A percentile compares a stretch with the other conserved stretches of the same genome.
Conservation (phyloP, 2,113 vertebrate genomes). For the Notothenia rossii region DNA sequence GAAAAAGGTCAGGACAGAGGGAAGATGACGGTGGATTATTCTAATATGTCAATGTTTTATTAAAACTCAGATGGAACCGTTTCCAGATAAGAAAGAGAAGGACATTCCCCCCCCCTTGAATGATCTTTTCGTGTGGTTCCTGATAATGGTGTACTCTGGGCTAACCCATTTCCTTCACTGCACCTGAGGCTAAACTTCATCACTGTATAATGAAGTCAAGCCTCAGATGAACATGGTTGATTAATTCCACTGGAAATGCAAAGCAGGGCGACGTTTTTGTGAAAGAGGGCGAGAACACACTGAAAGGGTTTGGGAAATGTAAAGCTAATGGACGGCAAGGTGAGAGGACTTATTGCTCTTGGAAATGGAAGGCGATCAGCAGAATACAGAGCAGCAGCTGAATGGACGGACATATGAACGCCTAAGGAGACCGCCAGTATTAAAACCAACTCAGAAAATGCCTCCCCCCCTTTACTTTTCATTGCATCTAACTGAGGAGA, state of each 20-base stretch:
- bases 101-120: slow-evolving; percentile 31
- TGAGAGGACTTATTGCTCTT: slow-evolving; percentile 55
- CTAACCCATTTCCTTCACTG: slow-evolving; percentile 63
- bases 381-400: slow-evolving; percentile 61
- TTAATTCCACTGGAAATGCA: slow-evolving; percentile 62
- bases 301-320: slow-evolving; percentile 1
- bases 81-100: slow-evolving; percentile 54
- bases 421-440: slow-evolving; percentile 26
- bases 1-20: slow-evolving; percentile 52
- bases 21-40: slow-evolving; percentile 56
- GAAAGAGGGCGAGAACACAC: neutral
- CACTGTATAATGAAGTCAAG: slow-evolving; percentile 72
- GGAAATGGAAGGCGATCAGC: slow-evolving; percentile 49
- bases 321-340: slow-evolving; percentile 40
- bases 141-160: slow-evolving; percentile 59
- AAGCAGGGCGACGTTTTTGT: neutral
- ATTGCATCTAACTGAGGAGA: slow-evolving; percentile 60
- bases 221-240: slow-evolving; percentile 70
- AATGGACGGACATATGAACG: slow-evolving; percentile 23
- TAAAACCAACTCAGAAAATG: slow-evolving; percentile 49
- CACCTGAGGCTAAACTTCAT: slow-evolving; percentile 77
- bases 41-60: slow-evolving; percentile 57
- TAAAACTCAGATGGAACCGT: slow-evolving; percentile 56
- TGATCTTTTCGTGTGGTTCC: slow-evolving; percentile 52
- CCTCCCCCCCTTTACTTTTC: slow-evolving; percentile 10